These are phyloP conservation scores for Scopus umbretta DNA, from an alignment of 2,113 vertebrate species.

Conservation along the genomic window DNA sequence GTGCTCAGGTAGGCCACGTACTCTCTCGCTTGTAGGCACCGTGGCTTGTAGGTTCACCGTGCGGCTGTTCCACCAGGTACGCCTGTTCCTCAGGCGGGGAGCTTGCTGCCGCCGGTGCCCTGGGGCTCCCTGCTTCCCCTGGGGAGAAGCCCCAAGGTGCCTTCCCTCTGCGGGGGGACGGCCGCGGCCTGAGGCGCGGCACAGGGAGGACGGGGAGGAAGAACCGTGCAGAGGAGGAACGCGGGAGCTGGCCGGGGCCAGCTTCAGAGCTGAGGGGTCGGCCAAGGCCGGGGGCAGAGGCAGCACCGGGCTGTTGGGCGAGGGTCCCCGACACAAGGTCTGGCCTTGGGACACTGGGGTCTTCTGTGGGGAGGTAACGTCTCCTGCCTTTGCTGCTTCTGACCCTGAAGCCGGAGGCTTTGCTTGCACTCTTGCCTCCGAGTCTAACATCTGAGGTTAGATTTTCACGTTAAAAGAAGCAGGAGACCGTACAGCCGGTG, in stretches of 20 bases:
- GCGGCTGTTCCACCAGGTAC: rapidly evolving
- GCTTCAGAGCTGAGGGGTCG: rapidly evolving
- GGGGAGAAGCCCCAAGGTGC: neutral
- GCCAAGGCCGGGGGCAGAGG: neutral
- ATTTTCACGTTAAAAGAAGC: neutral
- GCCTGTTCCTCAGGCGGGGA: neutral
- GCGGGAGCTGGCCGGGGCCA: neutral
- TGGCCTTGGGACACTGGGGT: too few species aligned
- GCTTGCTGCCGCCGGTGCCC: rapidly evolving
- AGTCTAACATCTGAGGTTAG: too few species aligned
- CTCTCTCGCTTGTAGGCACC: neutral
- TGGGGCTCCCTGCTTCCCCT: neutral
- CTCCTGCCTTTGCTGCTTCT: neutral
- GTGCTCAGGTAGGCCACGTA: neutral
- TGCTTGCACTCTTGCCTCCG: neutral
- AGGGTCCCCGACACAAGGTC: rapidly evolving
- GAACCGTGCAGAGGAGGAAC: rapidly evolving
- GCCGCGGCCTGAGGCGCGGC: rapidly evolving
- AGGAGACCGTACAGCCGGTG: neutral
- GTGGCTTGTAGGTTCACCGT: rapidly evolving
- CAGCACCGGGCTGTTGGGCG: neutral
- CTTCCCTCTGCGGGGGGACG: neutral
- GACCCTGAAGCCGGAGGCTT: neutral
- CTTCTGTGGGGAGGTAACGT: neutral
- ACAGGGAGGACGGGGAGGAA: rapidly evolving